Conservation (phyloP, 2,113 vertebrate genomes). For the Gallinago media region DNA sequence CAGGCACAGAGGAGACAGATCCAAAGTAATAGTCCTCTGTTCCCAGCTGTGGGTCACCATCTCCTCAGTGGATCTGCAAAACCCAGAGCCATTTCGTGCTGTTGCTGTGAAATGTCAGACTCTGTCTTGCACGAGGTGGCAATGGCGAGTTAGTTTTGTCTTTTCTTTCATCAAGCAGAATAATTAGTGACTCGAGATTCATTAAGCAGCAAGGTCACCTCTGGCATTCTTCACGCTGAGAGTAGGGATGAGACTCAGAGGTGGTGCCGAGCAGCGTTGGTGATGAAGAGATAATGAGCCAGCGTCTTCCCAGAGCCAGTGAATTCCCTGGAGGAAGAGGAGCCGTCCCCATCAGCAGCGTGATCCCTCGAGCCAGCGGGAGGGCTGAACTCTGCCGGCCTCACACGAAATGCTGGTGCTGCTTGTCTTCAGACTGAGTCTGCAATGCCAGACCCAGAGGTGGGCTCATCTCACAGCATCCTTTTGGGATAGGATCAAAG, state of each 20-base stretch:
- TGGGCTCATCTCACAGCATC: neutral
- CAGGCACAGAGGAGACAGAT: neutral
- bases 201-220: neutral
- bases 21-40: neutral
- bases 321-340: neutral
- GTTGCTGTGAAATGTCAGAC: neutral
- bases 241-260: neutral
- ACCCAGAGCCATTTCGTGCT: fast-evolving
- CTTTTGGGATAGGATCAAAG: neutral
- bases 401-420: neutral
- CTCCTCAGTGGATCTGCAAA: neutral
- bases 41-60: fast-evolving
- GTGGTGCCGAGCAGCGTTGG: neutral
- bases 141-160: neutral
- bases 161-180: neutral
- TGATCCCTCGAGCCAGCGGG: fast-evolving
- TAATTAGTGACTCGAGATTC: neutral
- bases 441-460: neutral
- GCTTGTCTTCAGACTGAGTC: neutral
- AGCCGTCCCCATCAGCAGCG: fast-evolving
- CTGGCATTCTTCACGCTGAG: fast-evolving
- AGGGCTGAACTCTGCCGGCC: neutral
- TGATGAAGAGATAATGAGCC: fast-evolving
- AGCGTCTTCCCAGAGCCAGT: neutral
- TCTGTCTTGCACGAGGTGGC: neutral